phyloP scores from a whole-genome alignment of 2,888 invertebrate genomes.

The Eudemis profundana region DNA sequence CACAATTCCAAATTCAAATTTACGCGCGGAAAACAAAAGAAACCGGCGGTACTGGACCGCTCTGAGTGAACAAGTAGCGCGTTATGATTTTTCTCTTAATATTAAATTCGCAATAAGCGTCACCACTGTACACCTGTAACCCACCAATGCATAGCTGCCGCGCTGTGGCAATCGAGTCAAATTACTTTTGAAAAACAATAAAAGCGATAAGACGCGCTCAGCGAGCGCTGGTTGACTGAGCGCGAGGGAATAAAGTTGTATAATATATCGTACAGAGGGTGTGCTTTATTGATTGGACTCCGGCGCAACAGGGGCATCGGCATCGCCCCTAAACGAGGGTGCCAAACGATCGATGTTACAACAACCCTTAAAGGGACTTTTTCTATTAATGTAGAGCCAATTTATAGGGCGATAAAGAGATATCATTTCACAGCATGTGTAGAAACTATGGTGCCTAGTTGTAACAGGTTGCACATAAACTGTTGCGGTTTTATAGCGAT shows the following conservation, averaged over 20 bases:
- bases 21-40: slow-evolving; percentile 5
- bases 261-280: slow-evolving; percentile 53
- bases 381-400: slow-evolving; percentile 54
- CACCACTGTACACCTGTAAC: slow-evolving; percentile 61
- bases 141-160: slow-evolving; percentile 79
- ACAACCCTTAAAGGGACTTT: slow-evolving; percentile 51
- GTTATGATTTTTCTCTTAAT: slow-evolving; percentile 69
- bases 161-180: slow-evolving; percentile 66
- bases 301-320: slow-evolving; percentile 70
- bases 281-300: slow-evolving; percentile 74
- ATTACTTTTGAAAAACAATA: slow-evolving; percentile 81
- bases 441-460: slow-evolving; percentile 40
- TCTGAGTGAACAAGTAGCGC: slow-evolving; percentile 58
- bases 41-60: slow-evolving; percentile 49
- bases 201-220: slow-evolving; percentile 75
- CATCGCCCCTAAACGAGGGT: slow-evolving; percentile 64
- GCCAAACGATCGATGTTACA: slow-evolving; percentile 54
- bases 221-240: slow-evolving; percentile 60
- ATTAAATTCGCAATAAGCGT: slow-evolving; percentile 56
- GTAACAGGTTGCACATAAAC: slow-evolving; percentile 47
- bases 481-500: slow-evolving; percentile 23
- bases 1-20: slow-evolving; percentile 44
- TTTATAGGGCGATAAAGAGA: slow-evolving; percentile 61
- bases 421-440: slow-evolving; percentile 57
- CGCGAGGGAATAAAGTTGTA: slow-evolving; percentile 43